Conservation (phyloP, 2,113 vertebrate species). For the Cnemophilus loriae region DNA sequence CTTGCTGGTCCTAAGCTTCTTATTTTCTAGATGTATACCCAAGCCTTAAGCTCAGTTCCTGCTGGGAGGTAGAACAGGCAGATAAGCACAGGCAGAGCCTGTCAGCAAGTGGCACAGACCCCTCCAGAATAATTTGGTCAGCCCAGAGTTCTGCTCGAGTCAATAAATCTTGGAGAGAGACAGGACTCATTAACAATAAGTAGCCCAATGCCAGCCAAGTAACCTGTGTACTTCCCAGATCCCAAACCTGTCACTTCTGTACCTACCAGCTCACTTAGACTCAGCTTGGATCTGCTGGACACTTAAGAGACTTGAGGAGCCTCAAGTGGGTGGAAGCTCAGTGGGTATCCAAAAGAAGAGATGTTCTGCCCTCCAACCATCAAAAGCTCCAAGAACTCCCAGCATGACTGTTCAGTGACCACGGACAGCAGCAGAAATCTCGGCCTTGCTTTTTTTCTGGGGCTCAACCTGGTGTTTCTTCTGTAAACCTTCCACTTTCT, state of each 20-base stretch:
- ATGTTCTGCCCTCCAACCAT: neutral
- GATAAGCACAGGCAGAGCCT: neutral
- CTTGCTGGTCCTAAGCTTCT: neutral
- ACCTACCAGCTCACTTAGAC: neutral
- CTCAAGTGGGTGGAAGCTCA: neutral
- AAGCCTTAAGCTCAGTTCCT: neutral
- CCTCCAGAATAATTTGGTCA: neutral
- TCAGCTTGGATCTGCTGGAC: neutral
- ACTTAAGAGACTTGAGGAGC: neutral
- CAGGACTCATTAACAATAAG: neutral
- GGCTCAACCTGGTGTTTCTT: neutral
- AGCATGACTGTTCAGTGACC: neutral
- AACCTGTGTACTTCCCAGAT: neutral
- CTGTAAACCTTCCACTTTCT: neutral
- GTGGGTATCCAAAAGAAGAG: neutral
- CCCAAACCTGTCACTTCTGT: neutral
- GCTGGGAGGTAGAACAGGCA: neutral
- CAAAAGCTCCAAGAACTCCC: neutral
- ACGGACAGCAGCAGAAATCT: neutral
- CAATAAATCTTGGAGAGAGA: neutral
- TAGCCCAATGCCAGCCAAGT: neutral
- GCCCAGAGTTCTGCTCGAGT: neutral
- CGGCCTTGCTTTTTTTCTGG: neutral
- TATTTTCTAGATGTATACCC: neutral
- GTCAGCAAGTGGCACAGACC: neutral